Evolutionary conservation across 2,888 invertebrate genomes (phyloP).

Genomic region (Machimus rusticus): DNA sequence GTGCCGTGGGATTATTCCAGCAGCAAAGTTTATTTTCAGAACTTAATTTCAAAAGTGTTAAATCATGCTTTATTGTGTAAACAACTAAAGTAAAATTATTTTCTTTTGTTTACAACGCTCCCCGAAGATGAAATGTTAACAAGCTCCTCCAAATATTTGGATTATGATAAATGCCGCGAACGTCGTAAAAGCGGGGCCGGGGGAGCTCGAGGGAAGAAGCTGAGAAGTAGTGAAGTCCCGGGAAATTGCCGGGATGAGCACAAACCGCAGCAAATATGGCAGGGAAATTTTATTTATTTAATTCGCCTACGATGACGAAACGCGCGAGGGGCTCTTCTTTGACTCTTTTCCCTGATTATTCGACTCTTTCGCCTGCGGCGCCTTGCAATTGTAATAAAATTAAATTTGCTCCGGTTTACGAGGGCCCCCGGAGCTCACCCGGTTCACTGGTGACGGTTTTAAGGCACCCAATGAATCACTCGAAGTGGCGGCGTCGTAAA

Average conservation of each 20-base stretch:
- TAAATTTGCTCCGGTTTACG: background rate
- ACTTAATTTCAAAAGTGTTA: conserved; percentile 36
- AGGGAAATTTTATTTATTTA: conserved; percentile 9
- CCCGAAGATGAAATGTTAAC: conserved; percentile 26
- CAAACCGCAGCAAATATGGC: background rate
- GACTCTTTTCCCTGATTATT: background rate
- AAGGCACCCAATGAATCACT: background rate
- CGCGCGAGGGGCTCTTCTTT: background rate
- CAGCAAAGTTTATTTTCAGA: conserved; percentile 29
- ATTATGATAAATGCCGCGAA: conserved; percentile 28
- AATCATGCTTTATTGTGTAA: conserved; percentile 34
- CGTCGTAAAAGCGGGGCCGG: background rate
- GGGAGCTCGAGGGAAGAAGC: background rate
- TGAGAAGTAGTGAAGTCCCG: background rate
- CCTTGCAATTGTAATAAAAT: background rate
- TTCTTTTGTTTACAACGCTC: conserved; percentile 28
- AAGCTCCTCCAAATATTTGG: conserved; percentile 32
- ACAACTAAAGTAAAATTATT: conserved; percentile 22
- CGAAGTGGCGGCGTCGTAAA: background rate
- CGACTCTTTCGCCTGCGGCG: background rate
- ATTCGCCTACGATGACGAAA: background rate
- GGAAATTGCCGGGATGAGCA: background rate
- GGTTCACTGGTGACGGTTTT: background rate
- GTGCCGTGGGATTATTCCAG: background rate
- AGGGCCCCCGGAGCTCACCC: background rate